Base-by-base conservation (phyloP, 2,797 vertebrate genomes). In the Enteromius trimaculatus region DNA sequence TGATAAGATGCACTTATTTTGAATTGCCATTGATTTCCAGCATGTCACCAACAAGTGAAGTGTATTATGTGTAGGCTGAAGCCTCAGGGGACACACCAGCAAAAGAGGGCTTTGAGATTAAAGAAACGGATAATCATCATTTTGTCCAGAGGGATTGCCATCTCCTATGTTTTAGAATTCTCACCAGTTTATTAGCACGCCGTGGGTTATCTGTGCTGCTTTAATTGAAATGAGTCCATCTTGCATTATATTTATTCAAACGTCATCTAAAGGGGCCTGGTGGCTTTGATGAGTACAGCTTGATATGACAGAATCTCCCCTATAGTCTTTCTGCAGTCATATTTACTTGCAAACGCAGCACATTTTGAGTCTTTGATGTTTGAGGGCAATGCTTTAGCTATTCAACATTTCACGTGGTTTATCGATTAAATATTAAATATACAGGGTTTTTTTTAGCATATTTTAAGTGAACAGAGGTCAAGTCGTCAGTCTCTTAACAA, bases 1-100 rank as follows among this genome's bases (percentile, higher is more conserved):
- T 19, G 75, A 64, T 83, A 62, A 78, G 75, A 83, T 70, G 75
- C 42, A 70, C 74, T 83, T 77, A 44, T 60, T 77, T 49, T 44
- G 70, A 83, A 83, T 83, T 51, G 53, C 66, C 31, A 78, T 83
- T 62, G 74, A 77, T 69, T 69, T 71, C 39, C 39, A 44, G 17
- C 53, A 23, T 6, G 23, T 21, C 23, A 21, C 75, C 34, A 44
- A 58, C 66, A 77, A 77, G 37, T 69, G 39, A 77, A 83, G 74
- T 47, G 9, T 72, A 44, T 64, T 31, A 31, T 16, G 29, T 62
- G 58, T 71, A 74, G 69, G 64, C 23, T 21, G 1, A 82, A 74
- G 37, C 68, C 75, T 82, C 49, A 34, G 51, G 80, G 47, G 80
- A 65, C 5, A 2, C 55, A 3, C 6, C n/a, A 31, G 66, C 13